A percentile compares a stretch with the other conserved stretches of the same genome.
Conservation (phyloP, 53 echinoderm and acorn worm species). For the Mesocentrotus franciscanus region DNA sequence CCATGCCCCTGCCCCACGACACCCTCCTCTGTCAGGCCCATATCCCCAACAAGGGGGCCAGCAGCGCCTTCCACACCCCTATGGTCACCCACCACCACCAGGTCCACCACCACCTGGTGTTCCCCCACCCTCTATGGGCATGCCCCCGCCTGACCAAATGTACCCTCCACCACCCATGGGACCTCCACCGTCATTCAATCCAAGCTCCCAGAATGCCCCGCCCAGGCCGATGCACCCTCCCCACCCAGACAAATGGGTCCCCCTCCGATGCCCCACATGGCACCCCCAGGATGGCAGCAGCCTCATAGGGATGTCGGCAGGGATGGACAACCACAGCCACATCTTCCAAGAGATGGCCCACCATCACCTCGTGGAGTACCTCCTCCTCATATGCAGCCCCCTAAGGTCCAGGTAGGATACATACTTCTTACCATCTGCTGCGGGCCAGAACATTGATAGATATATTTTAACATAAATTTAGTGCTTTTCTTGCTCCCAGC, state of each 20-base stretch:
- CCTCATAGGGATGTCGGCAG: slow-evolving; percentile 34
- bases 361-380: slow-evolving; percentile 63
- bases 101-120: slow-evolving; percentile 14
- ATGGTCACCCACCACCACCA: slow-evolving; percentile 64
- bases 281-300: slow-evolving; percentile 56
- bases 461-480: not conserved
- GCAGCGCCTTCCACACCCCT: slow-evolving; percentile 66
- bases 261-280: slow-evolving; percentile 59
- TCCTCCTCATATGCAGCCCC: slow-evolving; percentile 72
- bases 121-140: slow-evolving; percentile 40
- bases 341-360: slow-evolving; percentile 55
- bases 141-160: slow-evolving; percentile 53
- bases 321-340: slow-evolving; percentile 36
- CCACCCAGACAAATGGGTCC: slow-evolving; percentile 65
- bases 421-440: not conserved
- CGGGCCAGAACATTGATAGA: not conserved
- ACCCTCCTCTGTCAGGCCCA: slow-evolving; percentile 73
- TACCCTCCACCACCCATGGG: slow-evolving; percentile 51
- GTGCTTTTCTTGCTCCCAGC: too few species aligned
- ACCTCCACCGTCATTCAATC: slow-evolving; percentile 30
- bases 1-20: slow-evolving; percentile 44
- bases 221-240: slow-evolving; percentile 45
- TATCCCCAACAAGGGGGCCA: slow-evolving; percentile 69
- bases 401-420: slow-evolving; percentile 51
- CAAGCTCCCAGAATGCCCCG: slow-evolving; percentile 26